These are phyloP conservation scores for Notoglanidium macrostoma DNA, from an alignment of 2,797 vertebrate species.

Conservation along the genomic window DNA sequence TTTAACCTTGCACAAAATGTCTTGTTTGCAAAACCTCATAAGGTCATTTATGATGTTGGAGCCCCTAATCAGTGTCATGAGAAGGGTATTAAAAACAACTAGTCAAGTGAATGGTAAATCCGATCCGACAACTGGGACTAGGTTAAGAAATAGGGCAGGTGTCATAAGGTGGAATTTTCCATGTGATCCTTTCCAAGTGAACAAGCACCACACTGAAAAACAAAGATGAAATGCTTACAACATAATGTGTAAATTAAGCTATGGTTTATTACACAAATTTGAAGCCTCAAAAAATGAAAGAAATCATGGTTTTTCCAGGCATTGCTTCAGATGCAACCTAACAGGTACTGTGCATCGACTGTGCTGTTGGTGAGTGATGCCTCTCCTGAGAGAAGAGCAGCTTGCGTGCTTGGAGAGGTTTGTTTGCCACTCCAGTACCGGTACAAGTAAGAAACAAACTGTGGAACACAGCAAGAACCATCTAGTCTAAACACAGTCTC, in stretches of 20 bases:
- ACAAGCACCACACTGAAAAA: not conserved
- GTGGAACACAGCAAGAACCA: not conserved
- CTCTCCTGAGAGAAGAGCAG: conserved; percentile 3
- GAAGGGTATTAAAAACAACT: conserved; percentile 69
- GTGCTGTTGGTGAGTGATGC: not conserved
- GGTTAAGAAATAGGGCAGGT: not conserved
- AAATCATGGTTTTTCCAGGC: not conserved
- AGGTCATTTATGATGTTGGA: conserved; percentile 55
- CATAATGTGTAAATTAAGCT: not conserved
- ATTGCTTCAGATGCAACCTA: not conserved
- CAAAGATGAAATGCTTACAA: not conserved
- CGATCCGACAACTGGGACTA: not conserved
- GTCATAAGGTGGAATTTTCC: not conserved
- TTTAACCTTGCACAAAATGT: conserved; percentile 27
- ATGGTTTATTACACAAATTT: not conserved
- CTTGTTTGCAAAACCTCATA: conserved; percentile 44
- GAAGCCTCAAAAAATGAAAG: not conserved
- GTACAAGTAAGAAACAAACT: conserved; percentile 21
- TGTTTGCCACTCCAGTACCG: conserved; percentile 27
- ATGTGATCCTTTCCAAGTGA: not conserved
- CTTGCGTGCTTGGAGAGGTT: conserved; percentile 4
- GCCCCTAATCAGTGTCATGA: conserved; percentile 73
- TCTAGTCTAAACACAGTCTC: not conserved
- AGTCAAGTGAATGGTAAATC: conserved; percentile 41
- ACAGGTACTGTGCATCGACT: not conserved